Conservation (phyloP, 1,140 invertebrate genomes). For the Parasteatoda tepidariorum region DNA sequence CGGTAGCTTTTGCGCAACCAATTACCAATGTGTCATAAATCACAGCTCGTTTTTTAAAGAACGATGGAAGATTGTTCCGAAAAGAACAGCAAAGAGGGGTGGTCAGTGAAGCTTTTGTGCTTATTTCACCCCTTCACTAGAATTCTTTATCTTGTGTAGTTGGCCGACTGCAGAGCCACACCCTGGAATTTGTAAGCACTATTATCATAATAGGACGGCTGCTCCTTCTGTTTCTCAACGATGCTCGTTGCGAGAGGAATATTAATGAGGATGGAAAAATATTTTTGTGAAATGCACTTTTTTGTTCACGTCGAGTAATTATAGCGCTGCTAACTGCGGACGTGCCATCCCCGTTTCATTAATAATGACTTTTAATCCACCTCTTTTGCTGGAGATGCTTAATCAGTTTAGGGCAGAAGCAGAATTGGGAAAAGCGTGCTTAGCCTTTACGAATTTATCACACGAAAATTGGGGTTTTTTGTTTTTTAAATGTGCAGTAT, state of each 20-base stretch:
- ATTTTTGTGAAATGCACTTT: neutral
- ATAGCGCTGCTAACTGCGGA: neutral
- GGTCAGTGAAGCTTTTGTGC: neutral
- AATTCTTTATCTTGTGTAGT: slow-evolving; percentile 19
- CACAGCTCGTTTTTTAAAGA: slow-evolving; percentile 16
- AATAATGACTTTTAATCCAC: neutral
- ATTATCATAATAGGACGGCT: slow-evolving; percentile 39
- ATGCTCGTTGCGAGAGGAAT: neutral
- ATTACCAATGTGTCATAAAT: slow-evolving; percentile 27
- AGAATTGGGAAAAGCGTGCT: too few species aligned
- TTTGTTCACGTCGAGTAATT: neutral
- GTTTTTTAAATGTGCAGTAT: too few species aligned
- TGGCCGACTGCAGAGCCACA: neutral
- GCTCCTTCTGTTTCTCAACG: slow-evolving; percentile 25
- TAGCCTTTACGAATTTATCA: too few species aligned
- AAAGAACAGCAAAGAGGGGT: slow-evolving; percentile 1
- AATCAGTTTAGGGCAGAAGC: too few species aligned
- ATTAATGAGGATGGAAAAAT: neutral
- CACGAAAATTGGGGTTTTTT: too few species aligned
- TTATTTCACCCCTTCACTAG: neutral
- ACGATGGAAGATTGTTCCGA: neutral
- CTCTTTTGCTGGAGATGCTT: neutral
- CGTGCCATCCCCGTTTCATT: neutral
- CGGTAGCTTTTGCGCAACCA: slow-evolving; percentile 18
- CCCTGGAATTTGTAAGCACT: slow-evolving; percentile 37